Conservation (phyloP, 2,797 vertebrate species). For the Apodemus agrarius region DNA sequence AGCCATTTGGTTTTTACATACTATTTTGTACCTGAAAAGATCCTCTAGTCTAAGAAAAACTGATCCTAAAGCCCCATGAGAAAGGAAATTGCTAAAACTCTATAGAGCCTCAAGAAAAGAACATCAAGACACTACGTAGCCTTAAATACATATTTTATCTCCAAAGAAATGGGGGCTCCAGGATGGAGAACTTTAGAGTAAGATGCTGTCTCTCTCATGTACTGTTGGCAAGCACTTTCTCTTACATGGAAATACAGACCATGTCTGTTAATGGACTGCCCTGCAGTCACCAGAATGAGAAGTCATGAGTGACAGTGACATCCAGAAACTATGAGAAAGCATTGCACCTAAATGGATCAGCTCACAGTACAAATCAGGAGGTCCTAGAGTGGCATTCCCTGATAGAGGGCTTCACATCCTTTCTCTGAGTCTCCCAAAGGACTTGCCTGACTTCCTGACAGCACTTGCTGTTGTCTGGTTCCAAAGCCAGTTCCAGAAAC, state of each 20-base stretch:
- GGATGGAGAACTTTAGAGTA: not conserved
- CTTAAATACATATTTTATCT: not conserved
- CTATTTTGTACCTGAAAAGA: slow-evolving; percentile 2
- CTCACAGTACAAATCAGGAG: not conserved
- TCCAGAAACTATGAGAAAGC: not conserved
- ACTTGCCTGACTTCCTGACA: not conserved
- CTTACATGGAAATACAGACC: not conserved
- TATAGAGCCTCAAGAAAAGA: not conserved
- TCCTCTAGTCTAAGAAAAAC: slow-evolving; percentile 44
- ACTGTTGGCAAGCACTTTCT: not conserved
- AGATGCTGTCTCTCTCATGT: not conserved
- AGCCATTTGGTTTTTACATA: not conserved
- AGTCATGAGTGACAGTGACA: not conserved
- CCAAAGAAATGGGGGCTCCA: not conserved
- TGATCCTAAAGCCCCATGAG: not conserved
- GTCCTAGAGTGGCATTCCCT: not conserved
- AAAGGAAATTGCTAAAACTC: not conserved
- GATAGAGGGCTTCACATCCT: not conserved
- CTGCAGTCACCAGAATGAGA: not conserved
- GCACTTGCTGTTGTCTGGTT: slow-evolving; percentile 2
- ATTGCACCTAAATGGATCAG: not conserved
- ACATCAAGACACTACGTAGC: not conserved
- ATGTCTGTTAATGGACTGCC: not conserved
- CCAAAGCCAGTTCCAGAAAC: slow-evolving; percentile 22
- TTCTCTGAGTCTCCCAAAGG: not conserved